Evolutionary conservation across 1,140 invertebrate genomes (phyloP), one percentile per base, ranked within the genome.

Genomic region (Diorhabda elongata): DNA sequence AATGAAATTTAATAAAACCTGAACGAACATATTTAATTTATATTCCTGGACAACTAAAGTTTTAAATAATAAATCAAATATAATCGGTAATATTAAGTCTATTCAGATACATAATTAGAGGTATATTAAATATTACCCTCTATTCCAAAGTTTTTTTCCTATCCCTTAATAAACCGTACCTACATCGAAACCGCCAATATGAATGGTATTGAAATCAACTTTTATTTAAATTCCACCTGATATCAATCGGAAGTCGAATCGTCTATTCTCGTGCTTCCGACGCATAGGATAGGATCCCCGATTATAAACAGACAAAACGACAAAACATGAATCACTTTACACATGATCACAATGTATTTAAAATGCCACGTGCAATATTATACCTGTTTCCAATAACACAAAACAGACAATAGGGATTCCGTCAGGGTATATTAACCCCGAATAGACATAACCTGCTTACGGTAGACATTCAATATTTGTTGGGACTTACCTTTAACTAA

Each of bases 201-300:
- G 26, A 26, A 26, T 26, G 26, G 26, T 26, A 26, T 26, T 26
- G 26, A 26, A 26, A 26, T 26, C 26, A 26, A 26, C 26, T 26
- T 26, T 26, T 26, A 26, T 26, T 26, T 9, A 59, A 59, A 11
- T 59, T 59, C 58, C 3, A 7, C 47, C 47, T 8, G n/a, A 8
- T n/a, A n/a, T 6, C 8, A 62, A 62, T 7, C 43, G 8, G 8
- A 7, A 42, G 9, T 66, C 42, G 11, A 11, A 57, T 64, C 63
- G 63, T 52, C 26, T 26, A 60, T 58, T 4, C 44, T 58, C 61
- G 67, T 44, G 56, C 9, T 45, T 2, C 52, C 67, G 67, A 67
- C 61, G 67, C 44, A 57, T 68, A 68, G 59, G 61, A 67, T 67
- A 68, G 67, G 60, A 60, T 67, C 63, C 63, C 63, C 63, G 58